Percentiles rank a stretch among this genome's conserved stretches.
phyloP scores from a whole-genome alignment of 2,797 vertebrate genomes.

The Cygnus olor region DNA sequence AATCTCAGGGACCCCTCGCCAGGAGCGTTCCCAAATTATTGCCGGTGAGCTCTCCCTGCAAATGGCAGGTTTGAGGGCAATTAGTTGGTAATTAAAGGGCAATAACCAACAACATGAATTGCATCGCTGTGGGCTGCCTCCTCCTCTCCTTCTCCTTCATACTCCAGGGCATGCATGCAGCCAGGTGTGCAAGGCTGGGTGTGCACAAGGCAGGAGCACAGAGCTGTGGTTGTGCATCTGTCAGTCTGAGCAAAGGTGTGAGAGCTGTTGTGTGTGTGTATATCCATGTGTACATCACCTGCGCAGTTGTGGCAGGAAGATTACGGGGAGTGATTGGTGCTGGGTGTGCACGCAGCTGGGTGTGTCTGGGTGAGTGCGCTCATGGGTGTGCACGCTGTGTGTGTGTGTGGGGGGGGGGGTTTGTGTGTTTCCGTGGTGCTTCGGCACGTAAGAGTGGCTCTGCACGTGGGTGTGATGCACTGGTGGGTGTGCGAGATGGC shows the following conservation, averaged over 20 bases:
- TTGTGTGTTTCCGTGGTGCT: not conserved
- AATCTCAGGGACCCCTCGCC: not conserved
- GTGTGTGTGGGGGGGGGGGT: fast-evolving
- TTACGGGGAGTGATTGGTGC: not conserved
- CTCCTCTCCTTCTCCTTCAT: not conserved
- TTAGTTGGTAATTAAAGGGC: not conserved
- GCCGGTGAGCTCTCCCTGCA: not conserved
- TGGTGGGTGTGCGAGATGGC: not conserved
- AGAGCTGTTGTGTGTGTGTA: fast-evolving
- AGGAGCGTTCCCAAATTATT: not conserved
- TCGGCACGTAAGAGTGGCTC: fast-evolving
- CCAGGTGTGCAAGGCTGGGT: fast-evolving
- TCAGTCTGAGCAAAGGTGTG: not conserved
- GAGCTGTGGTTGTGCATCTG: not conserved
- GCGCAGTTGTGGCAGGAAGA: fast-evolving
- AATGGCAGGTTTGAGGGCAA: not conserved
- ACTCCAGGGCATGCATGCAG: fast-evolving
- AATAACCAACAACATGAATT: not conserved
- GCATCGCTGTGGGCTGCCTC: fast-evolving
- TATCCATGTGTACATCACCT: fast-evolving
- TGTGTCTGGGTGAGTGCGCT: fast-evolving
- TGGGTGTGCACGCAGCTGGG: fast-evolving
- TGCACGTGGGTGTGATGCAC: fast-evolving
- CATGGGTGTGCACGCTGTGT: fast-evolving
- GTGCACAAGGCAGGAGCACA: fast-evolving